Percentiles rank a stretch among this genome's conserved stretches.
phyloP scores from a whole-genome alignment of 1,140 invertebrate genomes.

The Drosophila sturtevanti region DNA sequence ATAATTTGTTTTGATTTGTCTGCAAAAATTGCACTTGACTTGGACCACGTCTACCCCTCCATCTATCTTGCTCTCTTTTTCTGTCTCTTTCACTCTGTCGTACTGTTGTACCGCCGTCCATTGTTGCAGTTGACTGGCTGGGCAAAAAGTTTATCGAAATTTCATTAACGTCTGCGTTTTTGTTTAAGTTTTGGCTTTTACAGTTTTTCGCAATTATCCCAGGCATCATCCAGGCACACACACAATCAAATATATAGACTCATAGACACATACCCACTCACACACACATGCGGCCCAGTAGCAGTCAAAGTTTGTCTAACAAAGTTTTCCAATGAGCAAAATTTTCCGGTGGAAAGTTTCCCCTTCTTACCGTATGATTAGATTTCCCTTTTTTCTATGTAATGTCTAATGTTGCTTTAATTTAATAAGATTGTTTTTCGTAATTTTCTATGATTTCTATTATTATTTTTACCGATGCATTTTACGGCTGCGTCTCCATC shows the following conservation, averaged over 20 bases:
- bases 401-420: constrained; percentile 53
- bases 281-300: constrained; percentile 34
- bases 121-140: constrained; percentile 47
- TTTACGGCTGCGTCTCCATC: constrained; percentile 29
- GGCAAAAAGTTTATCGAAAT: constrained; percentile 76
- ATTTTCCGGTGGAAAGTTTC: constrained; percentile 65
- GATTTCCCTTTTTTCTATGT: constrained; percentile 33
- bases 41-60: not conserved
- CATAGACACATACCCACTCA: not conserved
- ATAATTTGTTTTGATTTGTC: constrained; percentile 69
- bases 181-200: constrained; percentile 75
- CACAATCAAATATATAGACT: no score
- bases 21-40: constrained; percentile 43
- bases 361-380: constrained; percentile 44
- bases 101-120: constrained; percentile 25
- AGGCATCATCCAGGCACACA: constrained; percentile 18
- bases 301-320: constrained; percentile 38
- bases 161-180: constrained; percentile 78
- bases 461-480: constrained; percentile 18
- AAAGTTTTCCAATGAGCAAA: constrained; percentile 51
- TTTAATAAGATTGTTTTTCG: constrained; percentile 38
- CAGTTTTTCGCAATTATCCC: constrained; percentile 70
- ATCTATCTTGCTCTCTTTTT: not conserved
- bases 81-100: constrained; percentile 3
- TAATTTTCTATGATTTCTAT: constrained; percentile 23